Percentiles rank a stretch among this genome's conserved stretches.
phyloP scores from a whole-genome alignment of 2,888 invertebrate genomes.

The Drosophila longiperda region DNA sequence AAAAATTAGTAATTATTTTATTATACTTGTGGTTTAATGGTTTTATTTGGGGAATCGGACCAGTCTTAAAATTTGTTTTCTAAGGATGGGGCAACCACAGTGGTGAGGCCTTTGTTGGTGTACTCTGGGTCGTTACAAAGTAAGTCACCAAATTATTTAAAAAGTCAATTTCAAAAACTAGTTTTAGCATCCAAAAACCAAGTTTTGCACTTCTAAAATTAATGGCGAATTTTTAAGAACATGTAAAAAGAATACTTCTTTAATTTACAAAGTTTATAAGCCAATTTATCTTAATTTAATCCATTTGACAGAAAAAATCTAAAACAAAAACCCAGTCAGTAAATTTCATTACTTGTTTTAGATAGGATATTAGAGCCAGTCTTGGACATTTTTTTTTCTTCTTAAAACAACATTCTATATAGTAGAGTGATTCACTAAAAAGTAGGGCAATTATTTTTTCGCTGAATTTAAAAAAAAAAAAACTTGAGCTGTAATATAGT shows the following conservation, averaged over 20 bases:
- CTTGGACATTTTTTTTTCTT: neutral
- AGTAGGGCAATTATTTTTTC: neutral
- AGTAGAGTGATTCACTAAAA: neutral
- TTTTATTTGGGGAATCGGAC: neutral
- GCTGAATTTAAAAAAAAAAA: conserved; percentile 15
- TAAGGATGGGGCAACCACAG: conserved; percentile 62
- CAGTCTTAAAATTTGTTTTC: neutral
- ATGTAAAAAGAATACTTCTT: neutral
- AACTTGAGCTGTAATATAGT: neutral
- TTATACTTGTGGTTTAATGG: neutral
- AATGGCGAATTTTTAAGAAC: neutral
- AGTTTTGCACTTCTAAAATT: neutral
- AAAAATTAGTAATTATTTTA: neutral
- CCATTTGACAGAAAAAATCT: neutral
- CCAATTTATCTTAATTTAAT: neutral
- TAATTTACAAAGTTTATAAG: neutral
- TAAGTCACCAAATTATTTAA: neutral
- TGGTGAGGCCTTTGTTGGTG: conserved; percentile 39
- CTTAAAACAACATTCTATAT: neutral
- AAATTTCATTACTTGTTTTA: neutral
- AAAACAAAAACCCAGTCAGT: neutral
- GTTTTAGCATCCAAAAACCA: neutral
- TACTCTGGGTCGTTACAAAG: conserved; percentile 11
- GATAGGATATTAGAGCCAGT: neutral
- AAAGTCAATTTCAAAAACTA: neutral